Evolutionary conservation across 2,888 invertebrate species (phyloP), one percentile per base, ranked within the genome.

Genomic region (Pristionchus fissidentatus): DNA sequence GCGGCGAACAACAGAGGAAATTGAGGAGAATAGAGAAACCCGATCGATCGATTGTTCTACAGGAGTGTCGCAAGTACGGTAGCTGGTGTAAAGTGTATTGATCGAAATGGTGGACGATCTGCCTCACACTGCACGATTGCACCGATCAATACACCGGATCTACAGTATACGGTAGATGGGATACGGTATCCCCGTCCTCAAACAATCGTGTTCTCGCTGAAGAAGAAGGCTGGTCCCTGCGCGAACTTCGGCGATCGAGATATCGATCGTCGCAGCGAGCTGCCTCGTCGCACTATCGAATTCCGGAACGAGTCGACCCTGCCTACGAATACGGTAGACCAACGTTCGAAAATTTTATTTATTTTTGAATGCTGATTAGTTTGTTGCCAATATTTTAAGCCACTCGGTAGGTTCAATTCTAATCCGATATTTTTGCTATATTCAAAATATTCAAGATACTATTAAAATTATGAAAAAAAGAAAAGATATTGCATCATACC

Each of bases 231-330:
- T 84, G 86, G 85, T 78, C 87, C 87, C 49, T 86, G 84, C 70
- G 88, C 85, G 89, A 92, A 86, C 85, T 89, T 89, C 22, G 90
- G 91, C 41, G 90, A 90, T 35, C 89, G 88, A 81, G 87, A 87
- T 78, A 90, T 85, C 35, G 90, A 90, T 78, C 88, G 87, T 49
- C 90, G 87, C 41, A 91, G 84, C 73, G 87, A 88, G 73, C 87
- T 87, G 35, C 89, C 89, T 22, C 90, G 83, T 55, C 89, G 87
- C 22, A 90, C 87, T 32, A 90, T 88, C 70, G 86, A 87, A 66
- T 86, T 87, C 84, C 86, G 83, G 26, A 90, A 83, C 82, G 87
- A 87, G 82, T 89, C 90, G 66, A 85, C 85, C 32, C 84, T 41
- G 1, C 79, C 79, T 79, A 57, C 29, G 32, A 46, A 38, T 7